phyloP scores from a whole-genome alignment of 1,140 invertebrate genomes.

The Drosophila setifemur region DNA sequence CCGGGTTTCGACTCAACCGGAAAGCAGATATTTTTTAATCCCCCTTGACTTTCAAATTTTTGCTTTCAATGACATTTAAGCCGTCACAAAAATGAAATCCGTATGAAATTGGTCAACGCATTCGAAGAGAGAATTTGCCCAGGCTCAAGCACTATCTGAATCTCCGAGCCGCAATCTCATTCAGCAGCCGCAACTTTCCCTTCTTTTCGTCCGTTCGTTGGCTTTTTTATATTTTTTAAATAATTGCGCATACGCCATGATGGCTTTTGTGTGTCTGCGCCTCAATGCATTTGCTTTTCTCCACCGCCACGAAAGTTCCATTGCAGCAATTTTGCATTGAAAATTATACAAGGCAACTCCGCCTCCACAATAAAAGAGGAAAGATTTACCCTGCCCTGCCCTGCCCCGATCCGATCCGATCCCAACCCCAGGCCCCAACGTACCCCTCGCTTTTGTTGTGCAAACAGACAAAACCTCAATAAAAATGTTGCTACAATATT shows the following conservation, averaged over 20 bases:
- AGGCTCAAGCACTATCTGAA: constrained; percentile 2
- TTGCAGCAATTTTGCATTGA: constrained; percentile 71
- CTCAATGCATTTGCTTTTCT: constrained; percentile 61
- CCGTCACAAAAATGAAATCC: constrained; percentile 1
- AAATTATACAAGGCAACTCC: constrained; percentile 64
- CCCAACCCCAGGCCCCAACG: too few relatives aligned
- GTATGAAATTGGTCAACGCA: background rate
- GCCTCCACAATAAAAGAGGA: constrained; percentile 16
- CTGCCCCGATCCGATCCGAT: constrained; percentile 16
- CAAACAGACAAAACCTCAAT: constrained; percentile 79
- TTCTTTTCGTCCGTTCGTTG: background rate
- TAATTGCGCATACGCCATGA: constrained; percentile 76
- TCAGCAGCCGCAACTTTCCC: constrained; percentile 11
- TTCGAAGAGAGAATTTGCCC: constrained; percentile 11
- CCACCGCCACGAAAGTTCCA: constrained; percentile 56
- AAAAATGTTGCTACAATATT: constrained; percentile 79
- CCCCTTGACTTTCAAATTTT: constrained; percentile 17
- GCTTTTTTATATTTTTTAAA: constrained; percentile 42
- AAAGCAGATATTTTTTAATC: background rate
- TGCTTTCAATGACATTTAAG: constrained; percentile 18
- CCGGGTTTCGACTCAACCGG: background rate
- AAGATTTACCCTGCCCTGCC: constrained; percentile 22
- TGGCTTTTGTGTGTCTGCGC: constrained; percentile 65
- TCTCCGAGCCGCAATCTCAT: constrained; percentile 9
- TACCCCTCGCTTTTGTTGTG: constrained; percentile 64